Evolutionary conservation across 2,888 invertebrate species (phyloP).

Genomic region (Patella caerulea): DNA sequence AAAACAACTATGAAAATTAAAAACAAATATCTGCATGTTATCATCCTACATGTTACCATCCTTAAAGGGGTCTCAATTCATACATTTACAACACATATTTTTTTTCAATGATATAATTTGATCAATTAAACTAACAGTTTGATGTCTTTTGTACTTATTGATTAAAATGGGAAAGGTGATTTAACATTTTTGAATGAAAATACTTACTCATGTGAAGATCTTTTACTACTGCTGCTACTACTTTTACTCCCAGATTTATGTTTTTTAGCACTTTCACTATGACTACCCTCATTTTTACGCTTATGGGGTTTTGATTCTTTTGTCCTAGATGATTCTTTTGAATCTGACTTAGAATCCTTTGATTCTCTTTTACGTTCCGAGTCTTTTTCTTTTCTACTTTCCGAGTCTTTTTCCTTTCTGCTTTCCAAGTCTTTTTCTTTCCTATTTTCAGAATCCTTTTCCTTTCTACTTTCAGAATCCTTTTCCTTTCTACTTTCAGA

Average conservation of each 20-base stretch:
- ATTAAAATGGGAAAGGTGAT: no score
- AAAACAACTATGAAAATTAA: no score
- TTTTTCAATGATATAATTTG: no score
- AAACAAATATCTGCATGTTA: no score
- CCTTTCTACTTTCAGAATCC: not conserved
- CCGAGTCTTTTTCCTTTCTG: not conserved
- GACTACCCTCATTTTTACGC: constrained; percentile 20
- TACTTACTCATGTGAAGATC: no score
- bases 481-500: not conserved
- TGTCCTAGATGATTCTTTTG: not conserved
- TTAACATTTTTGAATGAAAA: no score
- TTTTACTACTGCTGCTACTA: not conserved
- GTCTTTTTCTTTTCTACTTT: no score
- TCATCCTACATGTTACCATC: no score
- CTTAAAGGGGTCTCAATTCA: no score
- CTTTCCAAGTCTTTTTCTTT: not conserved
- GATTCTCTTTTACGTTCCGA: not conserved
- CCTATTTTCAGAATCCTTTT: not conserved
- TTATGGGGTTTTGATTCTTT: constrained; percentile 16
- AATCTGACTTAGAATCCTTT: not conserved
- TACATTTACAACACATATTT: no score
- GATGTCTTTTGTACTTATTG: no score
- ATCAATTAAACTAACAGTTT: no score
- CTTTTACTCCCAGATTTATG: constrained; percentile 13
- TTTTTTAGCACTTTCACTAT: constrained; percentile 18